Evolutionary conservation across 1,140 invertebrate species (phyloP), one percentile per base, ranked within the genome.

Genomic region (Papilio aristodemus): DNA sequence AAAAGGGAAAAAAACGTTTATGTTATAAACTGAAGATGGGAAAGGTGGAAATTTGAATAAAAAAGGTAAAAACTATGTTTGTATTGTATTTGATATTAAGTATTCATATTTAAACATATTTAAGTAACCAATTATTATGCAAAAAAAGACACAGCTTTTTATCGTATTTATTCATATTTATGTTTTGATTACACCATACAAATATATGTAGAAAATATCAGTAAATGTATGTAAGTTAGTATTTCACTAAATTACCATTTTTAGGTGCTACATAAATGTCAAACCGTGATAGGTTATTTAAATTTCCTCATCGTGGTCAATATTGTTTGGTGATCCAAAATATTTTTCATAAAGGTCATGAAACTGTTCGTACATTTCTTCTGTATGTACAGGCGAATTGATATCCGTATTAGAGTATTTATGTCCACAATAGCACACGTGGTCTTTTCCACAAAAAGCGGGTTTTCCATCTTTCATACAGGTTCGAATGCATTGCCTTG

Each of bases 401-500:
- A 68, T 57, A 8, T 74, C 74, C 0, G 41, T 70, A 10, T 41
- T 54, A 0, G 25, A 32, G 7, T 84, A 83, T 25, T 68, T 77
- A 63, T 91, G 89, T 0, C 87, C 84, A 38, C 89, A 91, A 62
- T 89, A 89, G n/a, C 89, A 91, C 0, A 81, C 72, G 58, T 91
- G 87, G 39, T 91, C 87, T 39, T 89, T 91, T 0, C 89, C 89
- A 41, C 89, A 91, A 50, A 91, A 91, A 0, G 87, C 86, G 8
- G 87, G 84, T 32, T 87, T 84, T 0, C 84, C 86, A 17, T 63
- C 22, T 11, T 50, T 59, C 78, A 89, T 84, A 50, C 89, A 91
- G 10, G 73, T 78, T 39, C 70, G 72, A 13, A 90, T 88, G 46
- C 86, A 90, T 6, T 66, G 13, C 32, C 79, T 81, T 0, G 89